Base-by-base conservation (phyloP, 2,888 invertebrate genomes). In the Dastarcus helophoroides region DNA sequence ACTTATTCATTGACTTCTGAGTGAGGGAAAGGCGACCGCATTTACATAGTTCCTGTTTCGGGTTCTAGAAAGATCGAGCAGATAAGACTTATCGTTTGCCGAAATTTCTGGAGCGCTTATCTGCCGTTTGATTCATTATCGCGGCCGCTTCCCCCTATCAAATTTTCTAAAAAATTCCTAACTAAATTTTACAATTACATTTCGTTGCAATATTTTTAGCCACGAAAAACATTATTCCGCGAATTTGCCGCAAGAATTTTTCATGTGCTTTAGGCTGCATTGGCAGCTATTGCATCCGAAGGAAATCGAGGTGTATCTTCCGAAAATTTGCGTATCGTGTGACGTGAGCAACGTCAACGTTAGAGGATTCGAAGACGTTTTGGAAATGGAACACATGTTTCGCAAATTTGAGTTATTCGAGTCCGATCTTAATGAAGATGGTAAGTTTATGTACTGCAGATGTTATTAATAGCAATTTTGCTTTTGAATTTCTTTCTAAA, bases 281-380 rank as follows among this genome's bases (percentile, higher is more conserved):
- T 58, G 48, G 48, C 31, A 33, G 6, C 37, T 59, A 15, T 42
- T 77, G 14, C 39, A 54, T 8, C 49, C 57, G n/a, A 49, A 58
- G 1, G 53, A 65, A 13, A 35, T 62, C 3, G 36, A 38, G 2
- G 46, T 58, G 14, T 76, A 71, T 50, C 47, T 75, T 37, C 78
- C 79, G 2, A 48, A 58, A 14, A 28, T 66, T 17, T 58, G 63
- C 33, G 49, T 63, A 38, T 79, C 78, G 1, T 73, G 76, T 53
- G 58, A 64, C 49, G 47, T 70, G n/a, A 55, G 46, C n/a, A 41
- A 35, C 21, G 42, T 33, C 22, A 35, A 36, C 10, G 33, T 43
- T n/a, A 36, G 41, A 13, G 32, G 29, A 16, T 42, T 47, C 22
- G 34, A 38, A 22, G 41, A 48, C 34, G 40, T 48, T 23, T 29